Conservation (phyloP, 2,888 invertebrate species). For the Tanytarsus gracilentus region DNA sequence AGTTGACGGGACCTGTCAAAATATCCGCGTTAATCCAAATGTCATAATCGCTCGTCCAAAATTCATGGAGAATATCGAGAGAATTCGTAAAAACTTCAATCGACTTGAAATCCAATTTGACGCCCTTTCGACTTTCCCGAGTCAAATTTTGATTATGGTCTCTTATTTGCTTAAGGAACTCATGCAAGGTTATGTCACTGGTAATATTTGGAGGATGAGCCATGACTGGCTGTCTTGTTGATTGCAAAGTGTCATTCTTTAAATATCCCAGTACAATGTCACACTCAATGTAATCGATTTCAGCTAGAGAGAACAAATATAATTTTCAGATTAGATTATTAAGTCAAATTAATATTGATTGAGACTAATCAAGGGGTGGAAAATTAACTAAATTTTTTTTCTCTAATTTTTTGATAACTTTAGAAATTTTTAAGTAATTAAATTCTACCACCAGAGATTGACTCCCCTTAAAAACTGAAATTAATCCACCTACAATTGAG, state of each 20-base stretch:
- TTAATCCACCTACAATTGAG: slow-evolving; percentile 46
- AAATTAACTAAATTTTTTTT: not conserved
- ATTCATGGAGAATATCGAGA: slow-evolving; percentile 42
- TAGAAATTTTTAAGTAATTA: not conserved
- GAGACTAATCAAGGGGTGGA: not conserved
- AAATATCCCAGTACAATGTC: slow-evolving; percentile 65
- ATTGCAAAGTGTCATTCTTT: slow-evolving; percentile 43
- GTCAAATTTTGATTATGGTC: slow-evolving; percentile 44
- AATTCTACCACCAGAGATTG: not conserved
- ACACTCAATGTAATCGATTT: slow-evolving; percentile 74
- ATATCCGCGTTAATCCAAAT: slow-evolving; percentile 87
- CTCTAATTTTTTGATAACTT: not conserved
- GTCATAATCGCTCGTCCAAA: slow-evolving; percentile 51
- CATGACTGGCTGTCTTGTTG: slow-evolving; percentile 64
- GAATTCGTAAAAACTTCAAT: slow-evolving; percentile 61
- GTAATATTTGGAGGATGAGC: slow-evolving; percentile 64
- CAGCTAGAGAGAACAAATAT: slow-evolving; percentile 38
- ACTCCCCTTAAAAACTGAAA: slow-evolving; percentile 22
- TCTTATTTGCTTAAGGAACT: slow-evolving; percentile 57
- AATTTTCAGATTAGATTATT: slow-evolving; percentile 1
- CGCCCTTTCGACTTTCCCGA: slow-evolving; percentile 52
- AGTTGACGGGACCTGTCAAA: slow-evolving; percentile 49
- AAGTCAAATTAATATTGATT: not conserved
- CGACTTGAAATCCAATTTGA: slow-evolving; percentile 82
- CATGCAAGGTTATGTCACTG: slow-evolving; percentile 58